A percentile compares a stretch with the other conserved stretches of the same genome.
Evolutionary conservation across 2,797 vertebrate genomes (phyloP).

Genomic region (Onychomys leucogaster): DNA sequence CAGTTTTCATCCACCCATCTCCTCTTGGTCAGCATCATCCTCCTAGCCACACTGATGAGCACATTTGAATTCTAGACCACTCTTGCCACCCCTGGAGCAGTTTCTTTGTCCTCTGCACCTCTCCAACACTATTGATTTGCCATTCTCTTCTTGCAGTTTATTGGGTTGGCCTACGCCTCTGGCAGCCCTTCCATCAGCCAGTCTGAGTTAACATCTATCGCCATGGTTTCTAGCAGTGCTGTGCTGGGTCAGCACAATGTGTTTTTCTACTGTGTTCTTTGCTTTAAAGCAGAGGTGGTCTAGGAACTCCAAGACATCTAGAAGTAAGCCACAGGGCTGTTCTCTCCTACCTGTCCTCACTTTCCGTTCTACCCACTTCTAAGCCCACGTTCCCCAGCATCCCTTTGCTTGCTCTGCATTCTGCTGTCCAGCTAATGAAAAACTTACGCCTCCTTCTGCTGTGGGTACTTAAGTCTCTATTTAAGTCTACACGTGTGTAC

Average conservation of each 20-base stretch:
- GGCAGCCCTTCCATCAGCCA: not conserved
- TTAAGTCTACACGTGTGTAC: rapidly evolving
- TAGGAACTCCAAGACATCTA: not conserved
- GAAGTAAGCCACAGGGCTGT: not conserved
- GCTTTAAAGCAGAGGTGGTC: not conserved
- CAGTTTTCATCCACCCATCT: not conserved
- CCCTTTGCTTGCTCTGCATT: not conserved
- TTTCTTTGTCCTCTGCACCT: slow-evolving; percentile 40
- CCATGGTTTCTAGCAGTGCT: not conserved
- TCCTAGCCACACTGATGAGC: not conserved
- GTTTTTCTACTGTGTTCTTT: not conserved
- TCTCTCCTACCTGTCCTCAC: not conserved
- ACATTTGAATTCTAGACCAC: not conserved
- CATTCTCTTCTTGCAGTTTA: slow-evolving; percentile 31
- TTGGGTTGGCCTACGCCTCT: not conserved
- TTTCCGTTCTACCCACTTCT: not conserved
- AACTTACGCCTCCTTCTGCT: not conserved
- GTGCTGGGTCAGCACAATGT: not conserved
- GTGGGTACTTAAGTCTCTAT: not conserved
- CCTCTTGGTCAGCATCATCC: not conserved
- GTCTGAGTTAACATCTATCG: not conserved
- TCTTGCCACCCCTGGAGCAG: not conserved
- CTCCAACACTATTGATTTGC: slow-evolving; percentile 12
- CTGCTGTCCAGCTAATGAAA: not conserved
- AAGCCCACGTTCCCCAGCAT: not conserved